phyloP scores from a whole-genome alignment of 1,140 invertebrate genomes.

The Drosophila punjabiensis region DNA sequence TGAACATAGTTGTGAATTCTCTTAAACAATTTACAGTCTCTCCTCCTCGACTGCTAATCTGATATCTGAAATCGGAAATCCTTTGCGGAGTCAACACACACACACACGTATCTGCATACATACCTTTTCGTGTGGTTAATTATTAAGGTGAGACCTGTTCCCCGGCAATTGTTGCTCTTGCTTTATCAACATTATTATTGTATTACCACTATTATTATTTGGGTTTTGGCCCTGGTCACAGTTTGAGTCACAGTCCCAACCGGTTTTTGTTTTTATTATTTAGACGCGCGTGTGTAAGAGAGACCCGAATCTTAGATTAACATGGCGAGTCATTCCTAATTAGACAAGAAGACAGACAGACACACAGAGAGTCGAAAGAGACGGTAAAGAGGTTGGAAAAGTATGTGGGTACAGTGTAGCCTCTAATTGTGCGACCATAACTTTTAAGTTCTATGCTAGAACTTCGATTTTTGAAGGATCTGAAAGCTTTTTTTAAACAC shows the following conservation, averaged over 20 bases:
- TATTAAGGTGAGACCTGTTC: constrained; percentile 26
- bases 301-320: constrained; percentile 25
- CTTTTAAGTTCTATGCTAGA: neutral
- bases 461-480: neutral
- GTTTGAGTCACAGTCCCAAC: constrained; percentile 42
- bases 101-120: neutral
- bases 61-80: constrained; percentile 5
- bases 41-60: neutral
- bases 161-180: constrained; percentile 14
- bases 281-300: constrained; percentile 13
- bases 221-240: constrained; percentile 24
- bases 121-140: constrained; percentile 9
- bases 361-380: neutral
- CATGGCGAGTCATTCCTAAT: constrained; percentile 38
- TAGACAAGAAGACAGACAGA: constrained; percentile 3
- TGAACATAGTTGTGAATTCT: constrained; percentile 8
- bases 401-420: neutral
- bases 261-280: constrained; percentile 39
- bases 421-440: neutral
- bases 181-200: constrained; percentile 24
- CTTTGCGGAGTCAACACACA: neutral
- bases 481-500: neutral
- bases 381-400: neutral
- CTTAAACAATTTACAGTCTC: constrained; percentile 4
- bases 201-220: constrained; percentile 37